Base-by-base conservation (phyloP, 2,113 vertebrate species). In the Pipra filicauda region DNA sequence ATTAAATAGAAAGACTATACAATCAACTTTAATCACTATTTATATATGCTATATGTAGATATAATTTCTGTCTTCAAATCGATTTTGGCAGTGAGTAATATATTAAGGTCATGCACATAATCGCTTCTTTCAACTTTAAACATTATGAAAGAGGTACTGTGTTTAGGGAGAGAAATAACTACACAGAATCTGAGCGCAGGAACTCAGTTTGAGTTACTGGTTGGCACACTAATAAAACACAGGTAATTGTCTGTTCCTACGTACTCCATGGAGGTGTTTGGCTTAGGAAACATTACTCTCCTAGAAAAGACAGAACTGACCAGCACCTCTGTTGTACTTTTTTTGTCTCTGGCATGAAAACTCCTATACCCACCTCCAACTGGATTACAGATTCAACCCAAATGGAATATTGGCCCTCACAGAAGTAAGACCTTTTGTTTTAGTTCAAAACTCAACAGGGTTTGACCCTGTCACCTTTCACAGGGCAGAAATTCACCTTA, bases 71-170 rank as follows among this genome's bases (percentile, higher is more conserved):
- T 62, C 55, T 93, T 73, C 55, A 74, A 65, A 67, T 57, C 22
- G 15, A 37, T 91, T 94, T 70, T 61, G 70, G 18, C 9, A 52
- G 27, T 27, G 12, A 35, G 24, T 74, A 58, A 67, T 31, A 46
- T 22, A 20, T 58, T 15, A 64, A 0, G 0, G 9, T 59, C 27
- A 72, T 28, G 19, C 26, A 59, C 3, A 8, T 23, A 59, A 49
- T 31, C 8, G 19, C 11, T 67, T 62, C 65, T 69, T 85, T 64
- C 46, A 28, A 22, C 48, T 70, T 77, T 15, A 23, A 81, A 41
- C 3, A 12, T 37, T 71, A 66, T n/a, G 4, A 4, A 16, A 80
- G 23, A n/a, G 8, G 30, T 31, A 49, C 3, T 48, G 8, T 49
- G 8, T 49, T 91, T 15, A 48, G 20, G 39, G 18, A 62, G 9